These are phyloP conservation scores for Ceriagrion tenellum DNA, from an alignment of 2,888 invertebrate species.

Conservation along the genomic window DNA sequence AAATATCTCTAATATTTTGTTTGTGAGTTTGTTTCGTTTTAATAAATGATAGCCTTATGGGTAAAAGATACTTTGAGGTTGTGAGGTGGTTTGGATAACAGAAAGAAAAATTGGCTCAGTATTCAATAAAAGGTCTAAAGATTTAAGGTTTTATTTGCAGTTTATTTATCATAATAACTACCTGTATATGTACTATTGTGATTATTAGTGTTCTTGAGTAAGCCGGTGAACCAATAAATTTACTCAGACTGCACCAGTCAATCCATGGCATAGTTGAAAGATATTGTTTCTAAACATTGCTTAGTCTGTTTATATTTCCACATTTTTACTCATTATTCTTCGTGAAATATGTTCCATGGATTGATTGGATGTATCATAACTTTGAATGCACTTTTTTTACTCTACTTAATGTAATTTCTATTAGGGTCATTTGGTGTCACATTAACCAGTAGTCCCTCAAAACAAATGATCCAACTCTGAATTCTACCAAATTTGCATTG, in stretches of 20 bases:
- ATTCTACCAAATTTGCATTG: too few relatives aligned
- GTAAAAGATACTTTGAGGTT: neutral
- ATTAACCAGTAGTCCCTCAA: too few relatives aligned
- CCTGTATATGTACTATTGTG: neutral
- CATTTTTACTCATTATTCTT: neutral
- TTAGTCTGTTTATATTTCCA: too few relatives aligned
- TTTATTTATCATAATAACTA: neutral
- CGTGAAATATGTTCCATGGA: neutral
- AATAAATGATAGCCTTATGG: neutral
- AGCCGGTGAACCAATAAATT: neutral
- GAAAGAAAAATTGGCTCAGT: neutral
- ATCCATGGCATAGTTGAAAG: neutral
- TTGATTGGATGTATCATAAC: too few relatives aligned
- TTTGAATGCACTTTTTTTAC: too few relatives aligned
- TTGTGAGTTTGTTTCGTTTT: neutral
- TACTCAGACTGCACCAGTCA: neutral
- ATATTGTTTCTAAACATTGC: too few relatives aligned
- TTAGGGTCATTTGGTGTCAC: too few relatives aligned
- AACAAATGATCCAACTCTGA: too few relatives aligned
- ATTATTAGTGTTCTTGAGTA: too few relatives aligned
- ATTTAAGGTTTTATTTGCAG: neutral
- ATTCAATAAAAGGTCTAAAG: neutral
- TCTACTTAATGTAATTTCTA: too few relatives aligned
- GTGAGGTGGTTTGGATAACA: neutral
- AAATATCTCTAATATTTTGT: neutral